phyloP scores from a whole-genome alignment of 2,888 invertebrate genomes.

The Apeira syringaria region DNA sequence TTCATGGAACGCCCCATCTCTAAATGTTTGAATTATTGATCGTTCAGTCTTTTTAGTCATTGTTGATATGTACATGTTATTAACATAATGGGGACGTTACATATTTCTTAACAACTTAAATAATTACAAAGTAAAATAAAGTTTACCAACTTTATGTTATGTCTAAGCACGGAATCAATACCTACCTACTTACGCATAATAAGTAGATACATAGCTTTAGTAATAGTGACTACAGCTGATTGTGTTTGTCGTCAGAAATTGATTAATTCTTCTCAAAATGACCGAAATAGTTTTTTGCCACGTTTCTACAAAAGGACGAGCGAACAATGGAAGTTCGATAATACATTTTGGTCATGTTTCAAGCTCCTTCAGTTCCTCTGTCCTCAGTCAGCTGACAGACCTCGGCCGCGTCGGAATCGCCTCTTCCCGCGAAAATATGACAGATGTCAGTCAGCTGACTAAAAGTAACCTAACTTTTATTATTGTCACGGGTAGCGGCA shows the following conservation, averaged over 20 bases:
- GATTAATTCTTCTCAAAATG: slow-evolving; percentile 1
- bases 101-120: too few relatives aligned
- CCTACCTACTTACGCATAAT: too few relatives aligned
- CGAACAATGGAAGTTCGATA: too few relatives aligned
- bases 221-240: too few relatives aligned
- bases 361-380: background rate
- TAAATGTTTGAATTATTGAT: slow-evolving; percentile 18
- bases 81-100: background rate
- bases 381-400: slow-evolving; percentile 30
- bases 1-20: slow-evolving; percentile 9
- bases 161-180: too few relatives aligned
- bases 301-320: slow-evolving; percentile 8
- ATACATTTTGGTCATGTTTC: background rate
- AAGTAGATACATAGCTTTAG: too few relatives aligned
- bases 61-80: slow-evolving; percentile 1
- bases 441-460: slow-evolving; percentile 8
- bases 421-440: slow-evolving; percentile 17
- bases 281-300: slow-evolving; percentile 1
- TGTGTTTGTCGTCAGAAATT: slow-evolving; percentile 1
- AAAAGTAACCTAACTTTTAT: slow-evolving; percentile 14
- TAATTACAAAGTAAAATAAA: too few relatives aligned
- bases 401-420: slow-evolving; percentile 19
- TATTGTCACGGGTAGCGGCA: background rate
- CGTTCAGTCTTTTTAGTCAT: background rate
- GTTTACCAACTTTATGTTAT: background rate